phyloP scores from a whole-genome alignment of 2,888 invertebrate species.

The Epsilonema sp. region DNA sequence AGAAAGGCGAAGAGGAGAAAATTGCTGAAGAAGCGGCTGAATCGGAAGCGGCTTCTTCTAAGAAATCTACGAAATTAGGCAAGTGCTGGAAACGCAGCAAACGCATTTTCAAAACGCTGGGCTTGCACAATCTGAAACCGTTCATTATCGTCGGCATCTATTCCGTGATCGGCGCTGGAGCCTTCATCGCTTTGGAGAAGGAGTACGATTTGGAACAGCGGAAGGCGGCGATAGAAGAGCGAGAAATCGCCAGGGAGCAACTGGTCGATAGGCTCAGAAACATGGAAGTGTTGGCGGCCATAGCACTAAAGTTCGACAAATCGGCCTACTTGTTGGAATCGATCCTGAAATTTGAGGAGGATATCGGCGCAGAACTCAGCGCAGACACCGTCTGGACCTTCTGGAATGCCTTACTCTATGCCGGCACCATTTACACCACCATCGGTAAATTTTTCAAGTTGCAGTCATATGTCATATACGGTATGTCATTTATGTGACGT shows the following conservation, averaged over 20 bases:
- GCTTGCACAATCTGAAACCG: not conserved
- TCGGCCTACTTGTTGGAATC: not conserved
- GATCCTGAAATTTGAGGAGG: not conserved
- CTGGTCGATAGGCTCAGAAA: no score
- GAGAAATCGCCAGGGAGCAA: not conserved
- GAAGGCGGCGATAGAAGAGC: not conserved
- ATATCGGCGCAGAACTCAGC: not conserved
- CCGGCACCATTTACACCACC: conserved; percentile 7
- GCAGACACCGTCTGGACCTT: conserved; percentile 1
- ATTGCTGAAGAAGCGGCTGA: no score
- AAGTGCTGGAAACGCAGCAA: no score
- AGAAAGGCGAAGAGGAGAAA: no score
- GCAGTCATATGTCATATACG: no score
- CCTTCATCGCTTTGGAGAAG: not conserved
- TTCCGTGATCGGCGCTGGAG: not conserved
- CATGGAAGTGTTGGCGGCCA: no score
- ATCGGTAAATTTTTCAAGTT: no score
- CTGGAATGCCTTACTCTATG: conserved; percentile 6
- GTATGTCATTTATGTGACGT: no score
- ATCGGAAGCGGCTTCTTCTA: no score
- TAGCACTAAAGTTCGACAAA: not conserved
- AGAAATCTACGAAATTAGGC: no score
- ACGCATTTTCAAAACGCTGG: no score
- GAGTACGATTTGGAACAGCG: not conserved
- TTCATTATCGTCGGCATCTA: not conserved